A percentile compares a stretch with the other conserved stretches of the same genome.
These are phyloP conservation scores for Thamnaconus septentrionalis DNA, from an alignment of 2,113 vertebrate species.

Conservation along the genomic window DNA sequence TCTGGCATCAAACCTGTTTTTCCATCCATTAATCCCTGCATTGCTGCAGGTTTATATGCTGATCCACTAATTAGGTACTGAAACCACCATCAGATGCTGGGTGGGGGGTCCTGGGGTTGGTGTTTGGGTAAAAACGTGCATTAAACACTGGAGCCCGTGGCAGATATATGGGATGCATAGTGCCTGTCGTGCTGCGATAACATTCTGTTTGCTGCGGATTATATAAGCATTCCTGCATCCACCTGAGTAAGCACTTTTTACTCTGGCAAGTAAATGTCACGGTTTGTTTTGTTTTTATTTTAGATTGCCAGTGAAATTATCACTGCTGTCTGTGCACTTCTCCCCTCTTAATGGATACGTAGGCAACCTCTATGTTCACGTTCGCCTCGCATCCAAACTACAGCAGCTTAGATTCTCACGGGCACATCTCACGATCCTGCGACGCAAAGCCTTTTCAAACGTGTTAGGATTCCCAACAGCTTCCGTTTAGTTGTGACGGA, in stretches of 20 bases:
- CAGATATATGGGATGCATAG: conserved; percentile 11
- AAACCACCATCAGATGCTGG: too few species aligned
- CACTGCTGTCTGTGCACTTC: conserved; percentile 5
- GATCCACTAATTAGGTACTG: too few species aligned
- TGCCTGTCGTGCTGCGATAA: conserved; percentile 39
- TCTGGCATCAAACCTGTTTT: too few species aligned
- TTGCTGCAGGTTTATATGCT: too few species aligned
- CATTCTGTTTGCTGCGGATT: conserved; percentile 42
- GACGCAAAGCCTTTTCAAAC: too few species aligned
- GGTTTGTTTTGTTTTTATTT: conserved; percentile 4
- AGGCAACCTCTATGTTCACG: not conserved
- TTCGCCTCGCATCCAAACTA: not conserved
- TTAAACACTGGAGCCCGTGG: conserved; percentile 24
- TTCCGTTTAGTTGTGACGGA: too few species aligned
- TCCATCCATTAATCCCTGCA: too few species aligned
- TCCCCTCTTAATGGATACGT: not conserved
- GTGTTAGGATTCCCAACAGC: too few species aligned
- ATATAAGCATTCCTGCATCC: conserved; percentile 37
- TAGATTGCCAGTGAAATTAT: conserved; percentile 37
- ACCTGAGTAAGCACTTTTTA: conserved; percentile 15
- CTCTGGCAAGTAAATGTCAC: conserved; percentile 29
- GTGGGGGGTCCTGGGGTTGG: too few species aligned
- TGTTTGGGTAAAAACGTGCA: conserved; percentile 20
- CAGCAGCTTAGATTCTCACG: too few species aligned
- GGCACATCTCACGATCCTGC: too few species aligned